Conservation (phyloP, 1,140 invertebrate species). For the Leptopilina boulardi region DNA sequence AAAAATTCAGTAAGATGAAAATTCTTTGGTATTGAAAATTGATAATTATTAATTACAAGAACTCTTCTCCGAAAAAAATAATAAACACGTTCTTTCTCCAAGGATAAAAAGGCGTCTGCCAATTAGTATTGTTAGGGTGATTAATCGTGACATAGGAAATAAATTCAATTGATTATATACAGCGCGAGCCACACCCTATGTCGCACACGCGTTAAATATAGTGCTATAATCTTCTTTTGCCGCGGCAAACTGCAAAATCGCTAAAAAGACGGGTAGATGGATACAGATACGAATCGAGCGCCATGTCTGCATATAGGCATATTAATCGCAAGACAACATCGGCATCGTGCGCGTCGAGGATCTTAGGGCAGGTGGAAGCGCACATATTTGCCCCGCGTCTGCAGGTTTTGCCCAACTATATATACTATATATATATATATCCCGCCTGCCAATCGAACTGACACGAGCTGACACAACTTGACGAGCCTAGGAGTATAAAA, state of each 20-base stretch:
- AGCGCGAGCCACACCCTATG: constrained; percentile 21
- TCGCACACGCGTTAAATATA: constrained; percentile 16
- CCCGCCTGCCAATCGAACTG: constrained; percentile 17
- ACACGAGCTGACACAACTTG: constrained; percentile 28
- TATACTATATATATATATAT: too few relatives aligned
- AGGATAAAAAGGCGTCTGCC: neutral
- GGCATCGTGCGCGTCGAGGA: constrained; percentile 25
- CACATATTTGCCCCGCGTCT: neutral
- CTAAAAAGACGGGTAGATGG: constrained; percentile 4
- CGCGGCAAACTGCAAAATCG: constrained; percentile 25
- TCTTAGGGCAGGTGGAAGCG: constrained; percentile 16
- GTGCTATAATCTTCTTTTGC: constrained; percentile 6
- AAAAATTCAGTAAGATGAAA: too few relatives aligned
- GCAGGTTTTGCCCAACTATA: constrained; percentile 5
- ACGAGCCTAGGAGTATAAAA: constrained; percentile 13
- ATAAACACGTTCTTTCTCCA: too few relatives aligned
- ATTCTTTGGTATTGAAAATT: too few relatives aligned
- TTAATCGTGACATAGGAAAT: constrained; percentile 20
- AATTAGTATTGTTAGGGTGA: constrained; percentile 26
- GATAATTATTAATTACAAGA: too few relatives aligned
- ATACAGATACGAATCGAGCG: constrained; percentile 22
- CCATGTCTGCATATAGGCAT: constrained; percentile 30
- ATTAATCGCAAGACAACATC: constrained; percentile 28
- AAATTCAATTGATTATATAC: constrained; percentile 23
- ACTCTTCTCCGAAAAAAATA: too few relatives aligned